Evolutionary conservation across 2,888 invertebrate species (phyloP).

Genomic region (Caenorhabditis japonica): DNA sequence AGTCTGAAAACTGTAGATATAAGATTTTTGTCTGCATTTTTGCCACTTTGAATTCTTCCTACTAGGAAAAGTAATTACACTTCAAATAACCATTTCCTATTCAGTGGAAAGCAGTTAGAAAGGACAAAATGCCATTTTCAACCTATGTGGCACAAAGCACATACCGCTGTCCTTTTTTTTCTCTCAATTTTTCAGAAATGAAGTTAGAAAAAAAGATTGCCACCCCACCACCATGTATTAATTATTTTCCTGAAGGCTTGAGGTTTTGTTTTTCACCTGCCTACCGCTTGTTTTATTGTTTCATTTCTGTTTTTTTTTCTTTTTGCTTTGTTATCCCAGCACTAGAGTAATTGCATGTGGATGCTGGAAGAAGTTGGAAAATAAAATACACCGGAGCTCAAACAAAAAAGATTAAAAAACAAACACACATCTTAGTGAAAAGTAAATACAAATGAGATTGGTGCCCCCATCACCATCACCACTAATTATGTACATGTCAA

Average conservation of each 20-base stretch:
- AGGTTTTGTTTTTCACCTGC: constrained; percentile 39
- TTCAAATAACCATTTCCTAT: constrained; percentile 21
- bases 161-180: constrained; percentile 20
- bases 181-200: constrained; percentile 10
- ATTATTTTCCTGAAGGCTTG: no score
- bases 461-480: constrained; percentile 21
- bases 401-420: background rate
- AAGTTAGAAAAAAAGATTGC: no score
- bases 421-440: background rate
- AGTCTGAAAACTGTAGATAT: no score
- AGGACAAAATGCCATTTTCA: no score
- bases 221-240: no score
- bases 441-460: constrained; percentile 21
- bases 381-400: background rate
- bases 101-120: no score
- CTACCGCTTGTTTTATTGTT: constrained; percentile 29
- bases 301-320: background rate
- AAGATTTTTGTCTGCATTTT: no score
- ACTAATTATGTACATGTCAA: constrained; percentile 54
- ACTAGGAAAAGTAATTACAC: no score
- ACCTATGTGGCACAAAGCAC: background rate
- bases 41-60: no score
- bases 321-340: background rate
- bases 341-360: constrained; percentile 12
- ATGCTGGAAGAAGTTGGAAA: background rate